These are phyloP conservation scores for Drosophila pseudoobscura DNA, from an alignment of 1,140 invertebrate genomes.

Conservation along the genomic window DNA sequence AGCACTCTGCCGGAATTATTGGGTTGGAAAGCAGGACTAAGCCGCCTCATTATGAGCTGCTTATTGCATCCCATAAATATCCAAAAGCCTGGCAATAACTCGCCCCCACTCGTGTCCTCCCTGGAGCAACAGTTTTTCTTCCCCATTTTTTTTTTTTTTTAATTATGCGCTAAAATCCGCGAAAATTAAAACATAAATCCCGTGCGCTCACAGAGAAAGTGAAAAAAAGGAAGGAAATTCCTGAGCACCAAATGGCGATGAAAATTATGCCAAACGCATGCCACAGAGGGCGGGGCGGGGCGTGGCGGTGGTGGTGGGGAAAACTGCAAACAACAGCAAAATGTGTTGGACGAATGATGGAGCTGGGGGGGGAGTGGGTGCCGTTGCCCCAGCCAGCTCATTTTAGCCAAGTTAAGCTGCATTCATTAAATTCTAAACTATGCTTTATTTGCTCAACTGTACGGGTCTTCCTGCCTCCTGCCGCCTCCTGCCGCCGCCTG, in stretches of 20 bases:
- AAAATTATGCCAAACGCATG: slow-evolving; percentile 65
- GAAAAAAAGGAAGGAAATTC: slow-evolving; percentile 31
- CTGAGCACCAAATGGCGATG: slow-evolving; percentile 48
- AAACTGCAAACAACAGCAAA: slow-evolving; percentile 43
- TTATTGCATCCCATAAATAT: slow-evolving; percentile 45
- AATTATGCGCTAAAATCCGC: slow-evolving; percentile 71
- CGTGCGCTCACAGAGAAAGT: slow-evolving; percentile 15
- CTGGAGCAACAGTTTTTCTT: slow-evolving; percentile 14
- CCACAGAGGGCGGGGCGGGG: slow-evolving; percentile 2
- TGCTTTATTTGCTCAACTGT: slow-evolving; percentile 64
- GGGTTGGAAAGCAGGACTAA: slow-evolving; percentile 40
- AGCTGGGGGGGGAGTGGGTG: not conserved
- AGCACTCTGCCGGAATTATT: slow-evolving; percentile 22
- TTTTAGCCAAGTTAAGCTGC: slow-evolving; percentile 78
- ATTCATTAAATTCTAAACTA: slow-evolving; percentile 78
- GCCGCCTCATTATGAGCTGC: slow-evolving; percentile 34
- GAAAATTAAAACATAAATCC: slow-evolving; percentile 75
- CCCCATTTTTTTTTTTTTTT: slow-evolving; percentile 48
- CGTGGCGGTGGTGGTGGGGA: not conserved
- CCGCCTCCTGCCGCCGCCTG: not conserved
- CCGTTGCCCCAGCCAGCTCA: slow-evolving; percentile 55
- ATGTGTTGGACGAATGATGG: slow-evolving; percentile 27
- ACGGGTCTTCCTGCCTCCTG: slow-evolving; percentile 2
- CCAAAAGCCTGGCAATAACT: slow-evolving; percentile 34
- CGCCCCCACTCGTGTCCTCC: slow-evolving; percentile 5